Base-by-base conservation (phyloP, 2,113 vertebrate genomes). In the Nansenia antarctica region DNA sequence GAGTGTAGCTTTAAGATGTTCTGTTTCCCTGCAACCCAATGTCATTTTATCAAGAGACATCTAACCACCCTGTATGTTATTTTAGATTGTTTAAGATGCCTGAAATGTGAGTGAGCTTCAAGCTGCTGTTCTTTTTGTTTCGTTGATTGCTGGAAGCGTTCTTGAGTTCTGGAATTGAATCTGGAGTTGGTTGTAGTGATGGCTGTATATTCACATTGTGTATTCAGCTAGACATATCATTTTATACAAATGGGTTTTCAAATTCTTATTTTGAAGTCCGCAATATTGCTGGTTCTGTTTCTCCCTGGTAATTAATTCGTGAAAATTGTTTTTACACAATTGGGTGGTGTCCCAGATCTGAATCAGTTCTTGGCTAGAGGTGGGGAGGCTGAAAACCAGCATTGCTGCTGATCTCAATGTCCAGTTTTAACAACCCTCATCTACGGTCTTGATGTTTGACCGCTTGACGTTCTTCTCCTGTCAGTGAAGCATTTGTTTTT, bases 401-500 rank as follows among this genome's bases (percentile, higher is more conserved):
- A n/a, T n/a, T n/a, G n/a, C n/a, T n/a, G n/a, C n/a, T n/a, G n/a
- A n/a, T n/a, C n/a, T n/a, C n/a, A n/a, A n/a, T n/a, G n/a, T n/a
- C n/a, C n/a, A n/a, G n/a, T n/a, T n/a, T n/a, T n/a, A n/a, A n/a
- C n/a, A n/a, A n/a, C n/a, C n/a, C n/a, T n/a, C n/a, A n/a, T n/a
- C n/a, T 5, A 55, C 20, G 62, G 49, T 62, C 37, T 75, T 81
- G 42, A 77, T 71, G 52, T 78, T 65, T 70, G 26, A 72, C 67
- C 31, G 78, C 76, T 80, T 76, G 54, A 78, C 69, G 65, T 80
- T 78, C 63, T 76, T 70, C 74, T 22, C n/a, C n/a, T 68, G 73
- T 67, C 63, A 72, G 60, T 61, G 70, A 63, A 83, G 77, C 82
- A 69, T 80, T 63, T 27, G 9, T 73, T 67, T n/a, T 84, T 86